phyloP scores from a whole-genome alignment of 2,113 vertebrate genomes.

The Meriones unguiculatus region DNA sequence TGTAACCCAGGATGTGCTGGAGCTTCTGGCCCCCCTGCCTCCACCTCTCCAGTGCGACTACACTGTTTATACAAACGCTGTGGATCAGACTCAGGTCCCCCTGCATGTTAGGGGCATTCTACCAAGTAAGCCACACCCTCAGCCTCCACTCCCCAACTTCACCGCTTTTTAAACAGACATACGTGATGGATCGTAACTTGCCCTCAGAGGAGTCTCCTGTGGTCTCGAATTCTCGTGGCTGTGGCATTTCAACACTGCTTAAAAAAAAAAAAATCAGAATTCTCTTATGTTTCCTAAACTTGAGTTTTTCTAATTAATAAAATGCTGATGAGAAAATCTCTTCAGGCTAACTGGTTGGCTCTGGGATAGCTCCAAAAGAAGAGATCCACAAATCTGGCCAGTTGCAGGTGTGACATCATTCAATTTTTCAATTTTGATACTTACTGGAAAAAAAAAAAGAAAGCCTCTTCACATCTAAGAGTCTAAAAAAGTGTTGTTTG shows the following conservation, averaged over 20 bases:
- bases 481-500: neutral
- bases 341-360: neutral
- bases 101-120: neutral
- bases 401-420: neutral
- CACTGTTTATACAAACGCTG: neutral
- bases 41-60: neutral
- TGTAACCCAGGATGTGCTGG: neutral
- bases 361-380: neutral
- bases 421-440: slow-evolving; percentile 23
- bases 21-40: neutral
- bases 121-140: too few relatives aligned
- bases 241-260: neutral
- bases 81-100: neutral
- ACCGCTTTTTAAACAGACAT: neutral
- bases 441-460: neutral
- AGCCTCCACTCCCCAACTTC: neutral
- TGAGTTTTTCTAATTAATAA: neutral
- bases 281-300: neutral
- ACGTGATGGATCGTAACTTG: neutral
- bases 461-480: neutral
- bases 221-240: neutral
- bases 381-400: neutral
- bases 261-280: neutral
- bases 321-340: neutral
- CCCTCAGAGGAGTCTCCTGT: neutral